Evolutionary conservation across 2,797 vertebrate species (phyloP), one percentile per base, ranked within the genome.

Genomic region (Thripadectes ignobilis): DNA sequence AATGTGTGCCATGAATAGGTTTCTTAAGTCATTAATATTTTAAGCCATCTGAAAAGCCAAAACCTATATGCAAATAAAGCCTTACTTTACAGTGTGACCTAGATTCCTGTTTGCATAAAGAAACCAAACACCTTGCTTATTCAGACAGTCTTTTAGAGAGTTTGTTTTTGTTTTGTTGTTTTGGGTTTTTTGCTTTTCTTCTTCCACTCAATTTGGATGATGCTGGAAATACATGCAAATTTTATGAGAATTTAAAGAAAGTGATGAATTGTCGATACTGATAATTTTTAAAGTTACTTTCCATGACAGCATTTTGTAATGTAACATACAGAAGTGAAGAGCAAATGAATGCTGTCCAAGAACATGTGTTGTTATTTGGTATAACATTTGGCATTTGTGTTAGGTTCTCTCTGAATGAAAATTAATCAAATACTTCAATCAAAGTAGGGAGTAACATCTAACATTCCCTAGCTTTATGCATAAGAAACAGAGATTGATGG

Each of bases 1-100:
- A 63, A 61, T n/a, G 2, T 13, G 10, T 55, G 15, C 69, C 65
- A 92, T n/a, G 21, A 83, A 83, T 30, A 14, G 39, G 27, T 79
- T 63, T 87, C 51, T 79, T 8, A 85, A 14, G 3, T 82, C 24
- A 73, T 87, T 63, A 86, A 78, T 92, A 93, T 91, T 89, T 96
- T 92, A 92, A 79, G 27, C 29, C 20, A 89, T 43, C 7, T 55
- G 58, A 93, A 94, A 81, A 27, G 10, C 82, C 46, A 46, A 92
- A 94, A 62, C 48, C 6, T 69, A 14, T 81, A 78, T 85, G 58
- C 34, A 93, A 91, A 89, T 73, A 76, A 73, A 78, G 2, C 4
- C 22, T 80, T 83, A 20, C 24, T 72, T 84, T 75, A 46, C 20
- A 55, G 34, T 41, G 16, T 82, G 81, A 89, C 91, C 91, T 85